Evolutionary conservation across 2,888 invertebrate species (phyloP).

Genomic region (Orthosia gracilis): DNA sequence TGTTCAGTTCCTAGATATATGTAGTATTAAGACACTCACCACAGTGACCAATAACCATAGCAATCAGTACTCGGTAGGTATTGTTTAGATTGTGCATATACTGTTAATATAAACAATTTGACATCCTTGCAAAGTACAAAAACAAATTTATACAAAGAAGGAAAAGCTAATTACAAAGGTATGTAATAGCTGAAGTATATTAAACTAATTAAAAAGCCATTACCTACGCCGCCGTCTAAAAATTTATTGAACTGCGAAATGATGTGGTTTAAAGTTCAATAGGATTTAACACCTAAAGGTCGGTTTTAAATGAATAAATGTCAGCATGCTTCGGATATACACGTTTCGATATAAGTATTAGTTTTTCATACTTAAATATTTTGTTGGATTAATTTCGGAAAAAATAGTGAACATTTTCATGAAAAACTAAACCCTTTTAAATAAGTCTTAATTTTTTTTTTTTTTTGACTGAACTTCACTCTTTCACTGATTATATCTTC

Average conservation of each 20-base stretch:
- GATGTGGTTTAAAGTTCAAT: constrained; percentile 13
- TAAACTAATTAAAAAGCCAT: constrained; percentile 8
- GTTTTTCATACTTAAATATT: not conserved
- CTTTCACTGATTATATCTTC: constrained; percentile 86
- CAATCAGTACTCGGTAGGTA: not conserved
- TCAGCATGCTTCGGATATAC: constrained; percentile 1
- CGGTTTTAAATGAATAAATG: constrained; percentile 10
- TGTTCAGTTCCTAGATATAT: constrained; percentile 8
- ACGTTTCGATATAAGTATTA: not conserved
- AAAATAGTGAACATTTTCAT: too few species aligned
- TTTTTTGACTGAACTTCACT: constrained; percentile 75
- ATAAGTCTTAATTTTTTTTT: not conserved
- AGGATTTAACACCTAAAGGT: constrained; percentile 35
- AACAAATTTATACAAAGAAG: not conserved
- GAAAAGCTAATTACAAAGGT: not conserved
- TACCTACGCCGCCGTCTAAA: not conserved
- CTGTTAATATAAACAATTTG: not conserved
- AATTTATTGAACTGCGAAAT: constrained; percentile 24
- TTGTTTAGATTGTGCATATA: not conserved
- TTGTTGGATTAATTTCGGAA: not conserved
- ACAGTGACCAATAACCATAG: not conserved
- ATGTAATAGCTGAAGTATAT: not conserved
- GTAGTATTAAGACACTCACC: constrained; percentile 9
- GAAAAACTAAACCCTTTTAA: not conserved
- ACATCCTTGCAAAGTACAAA: not conserved